Percentiles rank a stretch among this genome's conserved stretches.
Conservation (phyloP, 2,888 invertebrate species). For the Polylopha cassiicola region DNA sequence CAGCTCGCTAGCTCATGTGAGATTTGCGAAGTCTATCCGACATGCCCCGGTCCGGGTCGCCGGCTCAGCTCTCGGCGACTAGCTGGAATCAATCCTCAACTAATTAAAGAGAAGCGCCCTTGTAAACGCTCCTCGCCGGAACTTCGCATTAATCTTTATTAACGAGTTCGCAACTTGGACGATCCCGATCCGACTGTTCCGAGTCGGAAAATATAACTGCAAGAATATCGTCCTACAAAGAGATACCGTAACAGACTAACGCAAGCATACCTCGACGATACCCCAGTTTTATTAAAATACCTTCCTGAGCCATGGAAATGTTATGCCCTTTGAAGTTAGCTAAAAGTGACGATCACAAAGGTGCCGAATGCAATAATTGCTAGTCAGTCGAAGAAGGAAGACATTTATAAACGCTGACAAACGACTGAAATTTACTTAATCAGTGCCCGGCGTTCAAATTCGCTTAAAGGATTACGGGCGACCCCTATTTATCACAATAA, state of each 20-base stretch:
- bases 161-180: conserved; percentile 8
- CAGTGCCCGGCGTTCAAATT: conserved; percentile 1
- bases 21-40: no score
- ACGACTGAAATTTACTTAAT: no score
- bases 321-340: conserved; percentile 12
- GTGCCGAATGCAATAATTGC: conserved; percentile 8
- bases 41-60: no score
- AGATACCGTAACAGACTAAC: no score
- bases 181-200: no score
- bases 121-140: not conserved
- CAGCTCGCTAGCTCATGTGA: no score
- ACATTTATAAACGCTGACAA: no score
- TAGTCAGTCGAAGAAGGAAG: no score
- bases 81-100: not conserved
- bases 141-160: conserved; percentile 7
- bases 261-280: not conserved
- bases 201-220: no score
- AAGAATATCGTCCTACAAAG: no score
- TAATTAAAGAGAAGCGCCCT: conserved; percentile 9
- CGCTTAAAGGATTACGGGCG: conserved; percentile 1
- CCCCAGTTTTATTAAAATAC: conserved; percentile 8
- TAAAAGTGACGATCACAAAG: conserved; percentile 12
- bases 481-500: conserved; percentile 6
- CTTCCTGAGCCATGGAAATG: conserved; percentile 1
- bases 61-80: no score